Evolutionary conservation across 92 coral and sea anemone species (phyloP).

Genomic region (Porites rus): DNA sequence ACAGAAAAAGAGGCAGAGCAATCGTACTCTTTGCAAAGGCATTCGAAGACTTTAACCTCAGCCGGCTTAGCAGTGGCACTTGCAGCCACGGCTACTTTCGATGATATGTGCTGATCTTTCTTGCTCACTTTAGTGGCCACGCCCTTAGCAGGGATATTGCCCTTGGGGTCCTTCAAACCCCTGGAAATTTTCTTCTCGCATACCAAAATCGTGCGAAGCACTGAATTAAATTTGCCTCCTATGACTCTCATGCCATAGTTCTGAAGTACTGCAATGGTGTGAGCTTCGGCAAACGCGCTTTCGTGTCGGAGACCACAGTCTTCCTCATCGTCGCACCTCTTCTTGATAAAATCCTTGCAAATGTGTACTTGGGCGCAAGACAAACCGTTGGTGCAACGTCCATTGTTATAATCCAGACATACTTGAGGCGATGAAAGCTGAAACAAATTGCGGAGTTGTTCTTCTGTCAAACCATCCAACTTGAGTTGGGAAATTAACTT

Average conservation of each 20-base stretch:
- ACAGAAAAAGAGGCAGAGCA: conserved; percentile 47
- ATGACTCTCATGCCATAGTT: conserved; percentile 40
- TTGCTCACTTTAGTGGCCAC: neutral
- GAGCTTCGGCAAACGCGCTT: conserved; percentile 38
- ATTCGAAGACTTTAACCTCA: conserved; percentile 56
- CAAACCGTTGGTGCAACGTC: conserved; percentile 1
- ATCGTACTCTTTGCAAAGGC: conserved; percentile 61
- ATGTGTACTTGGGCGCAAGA: conserved; percentile 51
- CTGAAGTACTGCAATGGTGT: conserved; percentile 37
- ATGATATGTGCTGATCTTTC: neutral
- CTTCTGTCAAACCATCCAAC: conserved; percentile 43
- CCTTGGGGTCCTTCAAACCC: neutral
- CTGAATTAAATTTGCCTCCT: conserved; percentile 28
- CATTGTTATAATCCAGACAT: conserved; percentile 47
- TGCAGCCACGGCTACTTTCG: neutral
- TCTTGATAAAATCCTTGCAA: conserved; percentile 54
- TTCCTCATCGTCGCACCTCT: conserved; percentile 33
- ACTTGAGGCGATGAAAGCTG: conserved; percentile 57
- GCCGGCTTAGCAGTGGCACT: conserved; percentile 10
- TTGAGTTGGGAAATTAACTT: conserved; percentile 38
- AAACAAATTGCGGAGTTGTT: conserved; percentile 47
- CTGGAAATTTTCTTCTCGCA: conserved; percentile 14
- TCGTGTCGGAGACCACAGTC: conserved; percentile 54
- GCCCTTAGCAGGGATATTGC: neutral
- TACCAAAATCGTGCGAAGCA: conserved; percentile 57